These are phyloP conservation scores for Thomomys bottae DNA, from an alignment of 2,113 vertebrate genomes.

Conservation along the genomic window DNA sequence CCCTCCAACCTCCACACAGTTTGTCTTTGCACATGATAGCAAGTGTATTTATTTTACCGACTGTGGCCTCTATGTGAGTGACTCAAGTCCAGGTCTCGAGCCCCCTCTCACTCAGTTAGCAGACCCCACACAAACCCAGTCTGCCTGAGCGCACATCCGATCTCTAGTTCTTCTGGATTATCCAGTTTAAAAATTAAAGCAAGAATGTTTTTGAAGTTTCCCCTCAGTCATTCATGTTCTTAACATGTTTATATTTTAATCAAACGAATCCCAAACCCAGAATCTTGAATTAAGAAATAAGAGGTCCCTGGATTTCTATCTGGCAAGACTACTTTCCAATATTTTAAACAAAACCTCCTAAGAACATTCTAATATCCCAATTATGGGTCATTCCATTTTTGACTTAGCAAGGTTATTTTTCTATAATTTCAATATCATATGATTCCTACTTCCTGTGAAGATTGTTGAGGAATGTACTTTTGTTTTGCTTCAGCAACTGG, in stretches of 20 bases:
- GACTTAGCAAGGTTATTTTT: not conserved
- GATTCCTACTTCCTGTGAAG: not conserved
- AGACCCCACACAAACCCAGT: accelerated
- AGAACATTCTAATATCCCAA: not conserved
- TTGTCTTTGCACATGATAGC: not conserved
- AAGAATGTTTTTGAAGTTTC: not conserved
- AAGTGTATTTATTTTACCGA: not conserved
- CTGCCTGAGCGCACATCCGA: accelerated
- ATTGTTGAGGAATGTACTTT: not conserved
- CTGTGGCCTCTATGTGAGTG: too few species aligned
- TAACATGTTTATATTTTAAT: not conserved
- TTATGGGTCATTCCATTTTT: not conserved
- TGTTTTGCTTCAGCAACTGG: not conserved
- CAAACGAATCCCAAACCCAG: not conserved
- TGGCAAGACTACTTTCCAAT: not conserved
- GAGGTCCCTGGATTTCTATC: not conserved
- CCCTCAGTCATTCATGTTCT: not conserved
- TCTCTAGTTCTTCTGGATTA: not conserved
- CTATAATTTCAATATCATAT: not conserved
- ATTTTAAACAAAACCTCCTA: not conserved
- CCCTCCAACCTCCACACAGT: accelerated
- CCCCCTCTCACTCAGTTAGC: too few species aligned
- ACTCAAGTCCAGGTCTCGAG: accelerated
- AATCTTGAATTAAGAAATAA: not conserved
- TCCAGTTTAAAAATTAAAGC: not conserved